A percentile compares a stretch with the other conserved stretches of the same genome.
These are phyloP conservation scores for Thelaira solivaga DNA, from an alignment of 2,888 invertebrate genomes.

Conservation along the genomic window DNA sequence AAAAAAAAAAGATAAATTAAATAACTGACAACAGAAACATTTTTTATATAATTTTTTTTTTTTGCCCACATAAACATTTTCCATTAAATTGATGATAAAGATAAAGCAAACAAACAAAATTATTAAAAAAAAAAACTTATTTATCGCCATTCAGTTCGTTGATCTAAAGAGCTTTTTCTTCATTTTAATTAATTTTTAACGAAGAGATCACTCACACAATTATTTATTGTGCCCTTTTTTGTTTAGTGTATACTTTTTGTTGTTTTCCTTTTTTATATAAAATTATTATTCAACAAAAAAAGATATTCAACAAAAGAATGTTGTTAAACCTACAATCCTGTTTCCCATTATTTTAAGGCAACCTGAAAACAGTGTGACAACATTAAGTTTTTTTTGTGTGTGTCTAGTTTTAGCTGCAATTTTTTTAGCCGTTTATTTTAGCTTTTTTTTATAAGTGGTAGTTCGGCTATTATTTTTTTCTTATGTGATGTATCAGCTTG, in stretches of 20 bases:
- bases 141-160: conserved; percentile 33
- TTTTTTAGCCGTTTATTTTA: no score
- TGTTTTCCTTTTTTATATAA: conserved; percentile 1
- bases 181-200: not conserved
- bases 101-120: no score
- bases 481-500: no score
- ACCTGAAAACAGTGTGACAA: no score
- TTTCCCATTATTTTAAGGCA: conserved; percentile 13
- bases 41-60: conserved; percentile 1
- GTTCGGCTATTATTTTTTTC: no score
- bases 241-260: conserved; percentile 7
- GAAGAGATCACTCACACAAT: no score
- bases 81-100: no score
- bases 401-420: no score
- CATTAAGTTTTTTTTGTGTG: no score
- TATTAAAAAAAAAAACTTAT: no score
- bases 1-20: not conserved
- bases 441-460: no score
- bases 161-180: conserved; percentile 12
- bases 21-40: conserved; percentile 1
- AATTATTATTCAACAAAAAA: conserved; percentile 12
- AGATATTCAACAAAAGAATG: conserved; percentile 38
- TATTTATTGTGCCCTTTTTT: conserved; percentile 33
- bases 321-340: conserved; percentile 50
- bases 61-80: not conserved